Base-by-base conservation (phyloP, 2,113 vertebrate species). In the Tupaia chinensis region DNA sequence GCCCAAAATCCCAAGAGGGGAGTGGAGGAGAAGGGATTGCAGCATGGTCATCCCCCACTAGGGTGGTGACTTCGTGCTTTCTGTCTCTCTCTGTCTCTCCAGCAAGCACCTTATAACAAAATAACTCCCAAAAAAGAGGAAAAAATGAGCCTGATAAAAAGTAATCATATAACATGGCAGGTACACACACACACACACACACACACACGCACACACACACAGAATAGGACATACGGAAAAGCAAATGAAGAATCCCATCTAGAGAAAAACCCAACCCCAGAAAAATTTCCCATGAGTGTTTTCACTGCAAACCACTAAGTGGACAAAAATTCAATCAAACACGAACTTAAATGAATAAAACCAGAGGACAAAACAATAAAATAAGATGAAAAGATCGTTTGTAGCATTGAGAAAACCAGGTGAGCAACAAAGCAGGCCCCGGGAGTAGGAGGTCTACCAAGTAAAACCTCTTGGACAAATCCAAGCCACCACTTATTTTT, bases 341-440 rank as follows among this genome's bases (percentile, higher is more conserved):
- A 15, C 60, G 29, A 93, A 32, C 16, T n/a, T 44, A 66, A 44
- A 13, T 66, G 12, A 23, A 20, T 7, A 68, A 68, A 61, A 68
- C 58, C 56, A 85, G 19, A 88, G 19, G 44, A 29, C 60, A 60
- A 93, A 86, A 82, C 44, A 79, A 32, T 56, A 56, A 80, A 70
- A 80, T 72, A 66, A 79, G 44, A 77, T 54, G 34, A 96, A 86
- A 91, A 68, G 44, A 63, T 16, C 80, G 58, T 86, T 15, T 86
- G 11, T 80, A 80, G 73, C 23, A 29, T 87, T 93, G 53, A 83
- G n/a, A 93, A 95, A 82, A 87, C 34, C 44, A 85, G 73, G 3
- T 22, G 80, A 91, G 13, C n/a, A 12, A 16, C 29, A 65, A 84
- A 76, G 34, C 34, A 68, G 7, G 79, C 13, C 22, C 1, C 56